Evolutionary conservation across 2,888 invertebrate species (phyloP), one percentile per base, ranked within the genome.

Genomic region (Andrena chrysosceles): DNA sequence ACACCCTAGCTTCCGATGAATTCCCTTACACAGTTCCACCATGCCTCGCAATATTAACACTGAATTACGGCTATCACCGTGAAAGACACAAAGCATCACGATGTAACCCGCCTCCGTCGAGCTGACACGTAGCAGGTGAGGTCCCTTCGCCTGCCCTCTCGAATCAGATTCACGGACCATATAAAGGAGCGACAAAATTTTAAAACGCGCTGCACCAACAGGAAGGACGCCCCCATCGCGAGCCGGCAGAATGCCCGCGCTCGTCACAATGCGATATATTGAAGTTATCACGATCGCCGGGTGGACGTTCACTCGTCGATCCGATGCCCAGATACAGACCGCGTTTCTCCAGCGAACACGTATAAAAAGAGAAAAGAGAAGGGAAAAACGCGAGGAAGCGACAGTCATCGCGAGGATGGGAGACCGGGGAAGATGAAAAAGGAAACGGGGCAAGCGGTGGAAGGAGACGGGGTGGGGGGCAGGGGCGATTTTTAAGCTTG

Each of bases 401-500:
- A 52, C 52, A 52, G 52, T 52, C 52, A 26, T 23, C 56, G 56
- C 42, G 56, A 10, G 23, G 20, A 56, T 26, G 56, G 10, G 56
- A 26, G 26, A 56, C 56, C n/a, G n/a, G 29, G 10, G n/a, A 60
- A 29, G 4, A 62, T 62, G 56, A 33, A 62, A 20, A 62, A 64
- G 42, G 52, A 52, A 20, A 20, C 31, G 42, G 7, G 26, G 33
- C 31, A 10, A 52, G 7, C 60, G 23, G 35, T 16, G 35, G 2
- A 49, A 26, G 35, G 42, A 16, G 3, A 0, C 42, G 16, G 0
- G 74, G 67, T 8, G 35, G 56, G 59, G n/a, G 42, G 29, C 23
- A 48, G 64, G 70, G 64, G 70, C 33, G 60, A 67, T 81, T 86
- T 87, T 89, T 79, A 85, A 85, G 75, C 83, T 81, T 70, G 80